These are phyloP conservation scores for Teleogryllus occipitalis DNA, from an alignment of 1,140 invertebrate species.

Conservation along the genomic window DNA sequence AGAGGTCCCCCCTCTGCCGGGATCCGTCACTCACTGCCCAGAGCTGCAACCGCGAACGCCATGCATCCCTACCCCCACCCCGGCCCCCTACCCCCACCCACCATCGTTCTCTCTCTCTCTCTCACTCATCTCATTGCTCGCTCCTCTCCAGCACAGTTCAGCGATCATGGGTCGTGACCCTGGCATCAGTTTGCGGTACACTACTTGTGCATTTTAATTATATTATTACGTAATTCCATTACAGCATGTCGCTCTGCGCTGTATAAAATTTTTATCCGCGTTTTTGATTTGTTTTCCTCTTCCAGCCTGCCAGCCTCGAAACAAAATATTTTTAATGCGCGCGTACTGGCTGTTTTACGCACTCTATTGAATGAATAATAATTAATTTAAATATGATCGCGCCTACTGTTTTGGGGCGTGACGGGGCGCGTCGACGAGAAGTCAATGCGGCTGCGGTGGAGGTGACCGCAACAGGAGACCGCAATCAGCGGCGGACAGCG, in stretches of 20 bases:
- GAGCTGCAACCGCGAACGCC: neutral
- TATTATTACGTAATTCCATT: constrained; percentile 6
- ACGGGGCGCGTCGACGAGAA: too few species aligned
- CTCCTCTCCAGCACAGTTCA: too few species aligned
- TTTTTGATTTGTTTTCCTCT: neutral
- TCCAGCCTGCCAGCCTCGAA: neutral
- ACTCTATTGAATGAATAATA: too few species aligned
- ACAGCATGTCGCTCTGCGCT: neutral
- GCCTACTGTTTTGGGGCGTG: too few species aligned
- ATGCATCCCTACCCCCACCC: neutral
- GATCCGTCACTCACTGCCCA: neutral
- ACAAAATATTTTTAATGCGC: neutral
- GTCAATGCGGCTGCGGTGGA: too few species aligned
- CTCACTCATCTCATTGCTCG: too few species aligned
- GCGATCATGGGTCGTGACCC: neutral
- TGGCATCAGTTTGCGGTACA: neutral
- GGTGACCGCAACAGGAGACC: too few species aligned
- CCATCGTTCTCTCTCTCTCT: too few species aligned
- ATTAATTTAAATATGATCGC: too few species aligned
- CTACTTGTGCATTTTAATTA: neutral
- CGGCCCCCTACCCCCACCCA: neutral
- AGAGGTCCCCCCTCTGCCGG: too few species aligned
- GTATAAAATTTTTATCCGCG: neutral
- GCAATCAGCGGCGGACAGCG: too few species aligned
- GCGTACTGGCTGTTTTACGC: too few species aligned